Conservation (phyloP, 2,113 vertebrate species). For the Etheostoma spectabile region DNA sequence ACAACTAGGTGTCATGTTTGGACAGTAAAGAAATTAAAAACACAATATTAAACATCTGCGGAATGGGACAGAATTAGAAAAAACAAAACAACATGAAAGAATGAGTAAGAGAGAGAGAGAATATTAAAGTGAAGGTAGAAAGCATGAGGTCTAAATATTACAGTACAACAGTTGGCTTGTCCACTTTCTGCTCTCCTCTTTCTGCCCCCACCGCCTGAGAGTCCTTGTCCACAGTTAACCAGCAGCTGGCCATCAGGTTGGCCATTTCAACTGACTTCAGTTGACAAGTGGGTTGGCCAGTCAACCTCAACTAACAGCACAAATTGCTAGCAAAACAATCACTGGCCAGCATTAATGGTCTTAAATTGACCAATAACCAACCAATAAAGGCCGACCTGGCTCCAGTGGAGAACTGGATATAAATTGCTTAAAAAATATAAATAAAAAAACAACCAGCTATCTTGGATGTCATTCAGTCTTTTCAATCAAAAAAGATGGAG, state of each 20-base stretch:
- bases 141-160: constrained; percentile 76
- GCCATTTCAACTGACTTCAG: constrained; percentile 48
- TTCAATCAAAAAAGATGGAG: constrained; percentile 77
- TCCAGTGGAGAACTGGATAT: constrained; percentile 75
- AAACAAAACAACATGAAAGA: constrained; percentile 21
- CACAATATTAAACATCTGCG: constrained; percentile 31
- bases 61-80: constrained; percentile 43
- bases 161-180: constrained; percentile 82
- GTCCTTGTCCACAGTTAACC: constrained; percentile 78
- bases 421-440: constrained; percentile 81
- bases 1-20: constrained; percentile 53
- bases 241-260: constrained; percentile 69
- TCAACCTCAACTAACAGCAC: constrained; percentile 56
- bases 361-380: constrained; percentile 68
- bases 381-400: constrained; percentile 72
- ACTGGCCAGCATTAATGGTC: constrained; percentile 71
- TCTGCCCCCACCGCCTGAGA: constrained; percentile 76
- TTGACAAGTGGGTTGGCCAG: constrained; percentile 58
- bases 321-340: constrained; percentile 72
- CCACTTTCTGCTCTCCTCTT: constrained; percentile 56
- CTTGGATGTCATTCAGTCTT: constrained; percentile 73
- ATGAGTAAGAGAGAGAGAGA: constrained; percentile 48
- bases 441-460: constrained; percentile 72
- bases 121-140: constrained; percentile 59
- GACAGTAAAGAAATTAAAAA: constrained; percentile 43